Conservation (phyloP, 2,888 invertebrate species). For the Melinaea menophilus region DNA sequence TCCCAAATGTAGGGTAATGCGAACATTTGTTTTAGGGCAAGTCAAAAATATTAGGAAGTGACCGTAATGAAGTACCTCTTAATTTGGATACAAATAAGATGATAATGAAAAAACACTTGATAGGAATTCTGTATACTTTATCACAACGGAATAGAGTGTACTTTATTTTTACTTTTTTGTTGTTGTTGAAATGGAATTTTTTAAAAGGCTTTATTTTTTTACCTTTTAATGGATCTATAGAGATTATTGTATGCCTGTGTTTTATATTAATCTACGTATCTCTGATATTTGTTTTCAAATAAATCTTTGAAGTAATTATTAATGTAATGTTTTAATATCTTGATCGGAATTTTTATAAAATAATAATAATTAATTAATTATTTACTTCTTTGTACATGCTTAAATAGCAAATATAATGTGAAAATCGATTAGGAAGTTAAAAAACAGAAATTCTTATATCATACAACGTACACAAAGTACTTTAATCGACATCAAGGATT, state of each 20-base stretch:
- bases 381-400: neutral
- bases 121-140: neutral
- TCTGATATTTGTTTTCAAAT: too few relatives aligned
- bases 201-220: neutral
- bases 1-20: neutral
- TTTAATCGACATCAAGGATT: too few relatives aligned
- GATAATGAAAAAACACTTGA: neutral
- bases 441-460: neutral
- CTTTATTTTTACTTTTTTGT: neutral
- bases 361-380: neutral
- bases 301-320: neutral
- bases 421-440: neutral
- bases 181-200: too few relatives aligned
- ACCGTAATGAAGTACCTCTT: constrained; percentile 9
- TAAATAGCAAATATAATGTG: neutral
- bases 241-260: too few relatives aligned
- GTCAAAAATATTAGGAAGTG: constrained; percentile 2
- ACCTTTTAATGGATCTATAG: neutral
- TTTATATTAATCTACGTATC: too few relatives aligned
- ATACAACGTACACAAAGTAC: too few relatives aligned
- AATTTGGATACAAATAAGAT: constrained; percentile 23
- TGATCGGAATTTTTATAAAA: neutral
- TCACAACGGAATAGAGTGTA: neutral
- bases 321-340: neutral
- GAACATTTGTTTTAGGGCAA: neutral